phyloP scores from a whole-genome alignment of 2,888 invertebrate species.

The Hypomecis atomaria region DNA sequence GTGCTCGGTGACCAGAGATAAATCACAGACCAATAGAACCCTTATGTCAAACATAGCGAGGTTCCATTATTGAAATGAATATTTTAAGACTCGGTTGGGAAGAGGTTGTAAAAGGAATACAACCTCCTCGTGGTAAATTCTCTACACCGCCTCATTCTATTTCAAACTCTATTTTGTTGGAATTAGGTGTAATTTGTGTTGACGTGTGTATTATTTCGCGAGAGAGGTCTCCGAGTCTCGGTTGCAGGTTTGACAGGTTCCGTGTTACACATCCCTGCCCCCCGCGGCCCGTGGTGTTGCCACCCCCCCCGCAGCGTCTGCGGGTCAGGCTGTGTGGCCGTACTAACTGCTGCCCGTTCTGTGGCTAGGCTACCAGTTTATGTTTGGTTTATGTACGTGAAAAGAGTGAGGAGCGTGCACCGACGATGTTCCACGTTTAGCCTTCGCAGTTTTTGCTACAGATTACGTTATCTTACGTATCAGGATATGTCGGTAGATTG shows the following conservation, averaged over 20 bases:
- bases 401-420: constrained; percentile 54
- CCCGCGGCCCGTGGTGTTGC: constrained; percentile 46
- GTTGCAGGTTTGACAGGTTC: constrained; percentile 81
- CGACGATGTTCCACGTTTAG: constrained; percentile 35
- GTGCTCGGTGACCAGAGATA: constrained; percentile 25
- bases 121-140: constrained; percentile 45
- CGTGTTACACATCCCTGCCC: constrained; percentile 72
- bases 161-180: not conserved
- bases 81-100: constrained; percentile 63
- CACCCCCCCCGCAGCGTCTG: constrained; percentile 57
- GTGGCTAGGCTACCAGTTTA: constrained; percentile 47
- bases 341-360: not conserved
- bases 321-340: constrained; percentile 53
- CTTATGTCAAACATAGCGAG: constrained; percentile 67
- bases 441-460: constrained; percentile 30
- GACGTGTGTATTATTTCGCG: constrained; percentile 68
- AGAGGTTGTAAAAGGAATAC: constrained; percentile 67
- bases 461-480: constrained; percentile 26
- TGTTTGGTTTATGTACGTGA: constrained; percentile 53
- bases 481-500: constrained; percentile 27
- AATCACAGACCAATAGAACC: constrained; percentile 64
- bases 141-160: not conserved
- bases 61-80: constrained; percentile 69
- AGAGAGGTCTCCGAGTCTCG: constrained; percentile 63
- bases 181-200: constrained; percentile 46